A percentile compares a stretch with the other conserved stretches of the same genome.
Conservation (phyloP, 2,888 invertebrate genomes). For the Neuroscelio doddi region DNA sequence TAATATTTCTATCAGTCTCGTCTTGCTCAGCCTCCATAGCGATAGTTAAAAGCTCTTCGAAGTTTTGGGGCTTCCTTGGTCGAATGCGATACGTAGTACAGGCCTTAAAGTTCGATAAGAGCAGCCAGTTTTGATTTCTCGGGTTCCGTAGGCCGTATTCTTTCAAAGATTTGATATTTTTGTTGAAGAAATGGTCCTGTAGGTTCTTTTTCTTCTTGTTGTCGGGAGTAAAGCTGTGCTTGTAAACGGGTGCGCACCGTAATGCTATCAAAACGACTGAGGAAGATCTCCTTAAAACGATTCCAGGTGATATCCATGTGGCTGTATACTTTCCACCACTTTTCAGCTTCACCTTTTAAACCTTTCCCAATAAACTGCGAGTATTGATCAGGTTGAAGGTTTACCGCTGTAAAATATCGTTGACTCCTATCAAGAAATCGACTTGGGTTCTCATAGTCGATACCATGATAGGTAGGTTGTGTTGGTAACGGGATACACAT, state of each 20-base stretch:
- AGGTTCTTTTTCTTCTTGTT: conserved; percentile 20
- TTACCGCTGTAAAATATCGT: neutral
- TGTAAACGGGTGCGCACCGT: conserved; percentile 16
- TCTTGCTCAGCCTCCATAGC: no score
- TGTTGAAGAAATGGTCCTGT: no score
- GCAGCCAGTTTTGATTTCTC: neutral
- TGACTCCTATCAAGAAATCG: neutral
- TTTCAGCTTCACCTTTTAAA: conserved; percentile 5
- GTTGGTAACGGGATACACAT: neutral
- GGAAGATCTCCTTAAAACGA: conserved; percentile 12
- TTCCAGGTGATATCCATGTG: conserved; percentile 17
- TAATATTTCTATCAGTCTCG: neutral
- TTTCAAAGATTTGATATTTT: no score
- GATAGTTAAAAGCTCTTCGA: neutral
- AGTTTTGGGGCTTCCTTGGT: neutral
- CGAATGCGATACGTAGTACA: neutral
- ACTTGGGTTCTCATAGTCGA: conserved; percentile 21
- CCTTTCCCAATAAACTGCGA: neutral
- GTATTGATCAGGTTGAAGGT: neutral
- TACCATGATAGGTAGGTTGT: conserved; percentile 13
- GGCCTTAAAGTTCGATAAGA: conserved; percentile 3
- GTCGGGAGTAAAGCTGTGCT: no score
- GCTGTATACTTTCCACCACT: conserved; percentile 24
- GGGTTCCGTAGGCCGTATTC: no score
- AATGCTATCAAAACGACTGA: conserved; percentile 7